phyloP scores from a whole-genome alignment of 35 echinoderm and acorn worm species.

The Antedon bifida region DNA sequence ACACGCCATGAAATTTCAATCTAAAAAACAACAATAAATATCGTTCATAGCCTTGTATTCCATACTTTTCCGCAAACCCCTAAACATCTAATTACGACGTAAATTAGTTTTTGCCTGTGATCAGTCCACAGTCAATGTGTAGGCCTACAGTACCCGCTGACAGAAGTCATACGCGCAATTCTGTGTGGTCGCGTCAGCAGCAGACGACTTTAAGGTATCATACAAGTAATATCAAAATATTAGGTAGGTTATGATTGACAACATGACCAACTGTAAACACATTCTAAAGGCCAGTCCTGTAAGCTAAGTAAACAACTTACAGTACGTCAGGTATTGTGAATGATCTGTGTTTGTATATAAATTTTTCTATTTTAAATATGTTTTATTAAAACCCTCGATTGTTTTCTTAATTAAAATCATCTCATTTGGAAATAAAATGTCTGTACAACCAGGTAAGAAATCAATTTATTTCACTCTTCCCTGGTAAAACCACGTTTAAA shows the following conservation, averaged over 20 bases:
- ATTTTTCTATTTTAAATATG: neutral
- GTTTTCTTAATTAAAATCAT: too few species aligned
- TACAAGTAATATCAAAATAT: neutral
- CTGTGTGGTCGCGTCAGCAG: neutral
- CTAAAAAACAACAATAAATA: neutral
- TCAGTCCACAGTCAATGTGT: neutral
- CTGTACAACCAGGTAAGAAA: too few species aligned
- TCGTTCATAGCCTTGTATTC: neutral
- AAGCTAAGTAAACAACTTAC: neutral
- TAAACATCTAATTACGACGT: neutral
- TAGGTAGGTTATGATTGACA: neutral
- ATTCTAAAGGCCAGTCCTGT: neutral
- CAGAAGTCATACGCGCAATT: neutral
- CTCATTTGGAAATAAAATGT: too few species aligned
- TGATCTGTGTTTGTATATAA: neutral
- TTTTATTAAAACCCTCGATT: neutral
- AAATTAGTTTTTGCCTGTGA: neutral
- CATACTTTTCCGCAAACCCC: neutral
- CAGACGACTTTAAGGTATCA: neutral
- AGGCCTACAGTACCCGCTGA: neutral
- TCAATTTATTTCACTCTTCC: too few species aligned
- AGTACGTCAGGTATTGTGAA: neutral
- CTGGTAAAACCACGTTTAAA: too few species aligned
- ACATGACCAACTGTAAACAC: neutral
- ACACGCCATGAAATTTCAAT: neutral